Conservation (phyloP, 2,113 vertebrate species). For the Gadus chalcogrammus region DNA sequence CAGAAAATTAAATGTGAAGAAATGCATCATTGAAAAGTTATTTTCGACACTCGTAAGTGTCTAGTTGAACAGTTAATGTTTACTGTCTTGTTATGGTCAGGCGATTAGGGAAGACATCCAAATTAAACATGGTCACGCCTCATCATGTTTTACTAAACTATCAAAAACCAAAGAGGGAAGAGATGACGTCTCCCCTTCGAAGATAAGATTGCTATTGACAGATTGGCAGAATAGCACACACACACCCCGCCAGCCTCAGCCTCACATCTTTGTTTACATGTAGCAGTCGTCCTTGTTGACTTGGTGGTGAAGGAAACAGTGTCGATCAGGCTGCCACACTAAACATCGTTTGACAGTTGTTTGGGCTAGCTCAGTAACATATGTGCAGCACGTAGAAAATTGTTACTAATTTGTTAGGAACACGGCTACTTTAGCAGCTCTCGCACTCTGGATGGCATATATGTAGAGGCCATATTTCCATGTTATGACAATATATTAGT, state of each 20-base stretch:
- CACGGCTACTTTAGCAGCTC: slow-evolving; percentile 59
- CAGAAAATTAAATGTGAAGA: too few species aligned
- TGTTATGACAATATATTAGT: too few species aligned
- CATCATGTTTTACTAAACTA: too few species aligned
- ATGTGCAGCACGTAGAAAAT: slow-evolving; percentile 67
- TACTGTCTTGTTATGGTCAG: too few species aligned
- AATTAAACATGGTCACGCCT: too few species aligned
- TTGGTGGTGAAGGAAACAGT: slow-evolving; percentile 38
- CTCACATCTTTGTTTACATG: slow-evolving; percentile 35
- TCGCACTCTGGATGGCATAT: too few species aligned
- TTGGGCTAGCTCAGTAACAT: slow-evolving; percentile 77
- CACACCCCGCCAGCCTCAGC: neutral
- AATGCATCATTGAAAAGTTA: too few species aligned
- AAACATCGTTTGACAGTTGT: slow-evolving; percentile 72
- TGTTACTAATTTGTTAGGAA: slow-evolving; percentile 80
- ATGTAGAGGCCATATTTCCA: too few species aligned
- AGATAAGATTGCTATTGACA: neutral
- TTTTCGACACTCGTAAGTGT: too few species aligned
- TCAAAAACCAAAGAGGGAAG: too few species aligned
- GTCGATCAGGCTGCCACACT: slow-evolving; percentile 33
- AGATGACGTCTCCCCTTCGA: neutral
- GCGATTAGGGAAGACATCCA: too few species aligned
- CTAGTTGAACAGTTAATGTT: too few species aligned
- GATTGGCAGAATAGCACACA: neutral
- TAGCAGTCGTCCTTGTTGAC: slow-evolving; percentile 27